Conservation (phyloP, 2,888 invertebrate species). For the Leucoma salicis region DNA sequence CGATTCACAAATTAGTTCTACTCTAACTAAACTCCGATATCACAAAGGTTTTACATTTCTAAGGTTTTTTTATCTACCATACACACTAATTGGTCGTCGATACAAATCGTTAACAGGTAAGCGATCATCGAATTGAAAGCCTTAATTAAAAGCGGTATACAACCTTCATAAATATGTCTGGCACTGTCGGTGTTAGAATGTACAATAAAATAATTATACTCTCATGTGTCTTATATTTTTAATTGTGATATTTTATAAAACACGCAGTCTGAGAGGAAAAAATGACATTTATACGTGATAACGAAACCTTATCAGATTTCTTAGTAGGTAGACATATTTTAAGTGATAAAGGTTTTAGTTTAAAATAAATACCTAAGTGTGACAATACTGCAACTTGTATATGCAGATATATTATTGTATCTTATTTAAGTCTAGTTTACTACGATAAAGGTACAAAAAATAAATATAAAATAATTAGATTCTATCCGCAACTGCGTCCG, state of each 20-base stretch:
- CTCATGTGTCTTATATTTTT: conserved; percentile 9
- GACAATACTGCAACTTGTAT: too few relatives aligned
- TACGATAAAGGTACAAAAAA: too few relatives aligned
- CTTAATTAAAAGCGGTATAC: conserved; percentile 79
- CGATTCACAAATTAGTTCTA: conserved; percentile 9
- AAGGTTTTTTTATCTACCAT: conserved; percentile 14
- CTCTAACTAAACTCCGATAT: conserved; percentile 7
- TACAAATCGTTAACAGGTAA: conserved; percentile 41
- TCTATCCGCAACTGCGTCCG: too few relatives aligned
- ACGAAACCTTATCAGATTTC: too few relatives aligned
- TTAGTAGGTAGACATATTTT: too few relatives aligned
- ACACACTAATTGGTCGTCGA: conserved; percentile 34
- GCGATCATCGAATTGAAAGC: conserved; percentile 64
- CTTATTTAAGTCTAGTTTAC: too few relatives aligned
- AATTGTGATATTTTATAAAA: neutral
- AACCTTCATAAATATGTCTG: conserved; percentile 68
- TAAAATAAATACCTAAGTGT: too few relatives aligned
- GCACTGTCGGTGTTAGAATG: conserved; percentile 37
- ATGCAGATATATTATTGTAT: too few relatives aligned
- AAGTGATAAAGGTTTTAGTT: too few relatives aligned
- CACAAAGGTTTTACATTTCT: conserved; percentile 9
- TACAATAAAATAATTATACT: conserved; percentile 26
- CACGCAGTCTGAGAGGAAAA: too few relatives aligned
- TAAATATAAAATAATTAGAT: too few relatives aligned
- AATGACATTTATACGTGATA: too few relatives aligned